These are phyloP conservation scores for Tichodroma muraria DNA, from an alignment of 2,113 vertebrate genomes.

Conservation along the genomic window DNA sequence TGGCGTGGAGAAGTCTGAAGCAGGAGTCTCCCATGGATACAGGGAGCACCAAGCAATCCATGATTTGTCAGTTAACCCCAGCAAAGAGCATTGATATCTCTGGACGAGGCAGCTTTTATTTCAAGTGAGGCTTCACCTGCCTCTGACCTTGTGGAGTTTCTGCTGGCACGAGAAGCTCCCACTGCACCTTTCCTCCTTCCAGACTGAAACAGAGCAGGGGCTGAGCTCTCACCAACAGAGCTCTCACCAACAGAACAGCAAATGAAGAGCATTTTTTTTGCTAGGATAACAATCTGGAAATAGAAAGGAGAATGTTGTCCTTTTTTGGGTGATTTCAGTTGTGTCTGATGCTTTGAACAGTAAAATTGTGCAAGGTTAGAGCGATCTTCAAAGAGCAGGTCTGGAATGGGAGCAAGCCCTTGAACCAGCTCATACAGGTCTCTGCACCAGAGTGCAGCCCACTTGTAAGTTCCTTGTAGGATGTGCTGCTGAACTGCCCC, in stretches of 20 bases:
- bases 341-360: background rate
- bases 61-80: background rate
- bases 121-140: background rate
- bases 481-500: background rate
- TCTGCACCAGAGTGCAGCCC: background rate
- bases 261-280: background rate
- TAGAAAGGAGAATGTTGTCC: background rate
- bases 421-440: background rate
- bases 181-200: background rate
- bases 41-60: background rate
- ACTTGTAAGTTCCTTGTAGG: background rate
- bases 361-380: background rate
- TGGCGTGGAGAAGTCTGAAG: background rate
- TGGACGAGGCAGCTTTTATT: background rate
- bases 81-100: background rate
- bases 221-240: background rate
- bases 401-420: background rate
- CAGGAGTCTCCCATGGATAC: background rate
- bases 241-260: background rate
- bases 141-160: background rate
- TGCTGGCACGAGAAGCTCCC: background rate
- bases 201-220: background rate
- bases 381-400: background rate
- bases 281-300: background rate
- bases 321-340: background rate